Conservation (phyloP, 2,113 vertebrate genomes). For the Brachyhypopomus gauderio region DNA sequence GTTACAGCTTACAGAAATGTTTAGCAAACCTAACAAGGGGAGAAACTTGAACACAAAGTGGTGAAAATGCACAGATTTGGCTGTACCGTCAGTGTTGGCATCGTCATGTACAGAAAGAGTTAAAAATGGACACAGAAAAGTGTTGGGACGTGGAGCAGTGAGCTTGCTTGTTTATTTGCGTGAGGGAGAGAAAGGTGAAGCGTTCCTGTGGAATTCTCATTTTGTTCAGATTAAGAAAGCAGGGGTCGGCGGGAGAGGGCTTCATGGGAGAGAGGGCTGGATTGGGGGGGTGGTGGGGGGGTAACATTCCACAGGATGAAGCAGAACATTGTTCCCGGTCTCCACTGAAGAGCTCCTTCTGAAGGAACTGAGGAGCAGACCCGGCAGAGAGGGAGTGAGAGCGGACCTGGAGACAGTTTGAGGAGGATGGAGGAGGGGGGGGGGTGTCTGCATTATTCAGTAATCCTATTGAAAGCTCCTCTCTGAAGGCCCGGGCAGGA, state of each 20-base stretch:
- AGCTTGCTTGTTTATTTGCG: conserved; percentile 41
- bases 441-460: conserved; percentile 71
- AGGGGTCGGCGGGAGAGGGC: conserved; percentile 25
- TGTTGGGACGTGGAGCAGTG: not conserved
- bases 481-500: conserved; percentile 75
- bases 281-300: conserved; percentile 61
- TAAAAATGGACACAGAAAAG: conserved; percentile 33
- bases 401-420: conserved; percentile 58
- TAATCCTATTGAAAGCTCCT: conserved; percentile 80
- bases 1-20: conserved; percentile 1
- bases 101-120: conserved; percentile 33
- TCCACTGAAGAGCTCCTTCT: conserved; percentile 74
- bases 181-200: conserved; percentile 62
- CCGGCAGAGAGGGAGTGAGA: conserved; percentile 57
- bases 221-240: conserved; percentile 77
- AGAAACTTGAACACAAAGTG: conserved; percentile 67
- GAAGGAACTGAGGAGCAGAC: conserved; percentile 80
- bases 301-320: conserved; percentile 81
- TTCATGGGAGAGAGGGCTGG: conserved; percentile 66
- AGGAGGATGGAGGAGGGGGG: not conserved
- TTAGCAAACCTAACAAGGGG: conserved; percentile 51
- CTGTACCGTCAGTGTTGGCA: conserved; percentile 50
- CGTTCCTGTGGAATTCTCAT: conserved; percentile 75
- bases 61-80: conserved; percentile 57
- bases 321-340: conserved; percentile 79